phyloP scores from a whole-genome alignment of 2,797 vertebrate genomes.

The Sebastes dallii region DNA sequence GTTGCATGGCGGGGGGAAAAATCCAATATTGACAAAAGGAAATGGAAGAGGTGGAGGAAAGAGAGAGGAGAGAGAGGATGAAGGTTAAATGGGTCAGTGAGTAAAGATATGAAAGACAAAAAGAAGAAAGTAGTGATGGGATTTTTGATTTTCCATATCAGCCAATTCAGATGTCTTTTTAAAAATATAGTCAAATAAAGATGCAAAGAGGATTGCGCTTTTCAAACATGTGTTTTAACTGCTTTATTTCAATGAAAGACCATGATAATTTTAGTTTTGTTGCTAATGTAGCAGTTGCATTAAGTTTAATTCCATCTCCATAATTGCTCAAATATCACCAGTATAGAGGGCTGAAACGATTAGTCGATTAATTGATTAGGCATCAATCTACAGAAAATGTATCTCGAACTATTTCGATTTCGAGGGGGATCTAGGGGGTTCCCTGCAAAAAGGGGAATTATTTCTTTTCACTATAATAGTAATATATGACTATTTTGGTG shows the following conservation, averaged over 20 bases:
- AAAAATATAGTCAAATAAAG: neutral
- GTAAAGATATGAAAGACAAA: neutral
- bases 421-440: no score
- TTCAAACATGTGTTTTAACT: neutral
- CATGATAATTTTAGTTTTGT: neutral
- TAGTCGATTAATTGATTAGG: neutral
- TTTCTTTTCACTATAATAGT: no score
- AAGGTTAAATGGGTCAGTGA: neutral
- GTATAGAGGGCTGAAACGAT: neutral
- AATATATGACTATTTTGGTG: no score
- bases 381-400: no score
- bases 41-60: conserved; percentile 17
- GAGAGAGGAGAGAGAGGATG: neutral
- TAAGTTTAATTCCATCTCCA: neutral
- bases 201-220: neutral
- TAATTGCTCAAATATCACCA: neutral
- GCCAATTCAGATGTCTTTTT: neutral
- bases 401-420: no score
- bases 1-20: neutral
- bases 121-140: neutral
- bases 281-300: neutral
- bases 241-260: neutral
- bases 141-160: neutral
- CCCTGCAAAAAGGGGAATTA: no score
- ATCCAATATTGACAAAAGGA: conserved; percentile 38